phyloP scores from a whole-genome alignment of 2,797 vertebrate species.

The Pipistrellus kuhlii region DNA sequence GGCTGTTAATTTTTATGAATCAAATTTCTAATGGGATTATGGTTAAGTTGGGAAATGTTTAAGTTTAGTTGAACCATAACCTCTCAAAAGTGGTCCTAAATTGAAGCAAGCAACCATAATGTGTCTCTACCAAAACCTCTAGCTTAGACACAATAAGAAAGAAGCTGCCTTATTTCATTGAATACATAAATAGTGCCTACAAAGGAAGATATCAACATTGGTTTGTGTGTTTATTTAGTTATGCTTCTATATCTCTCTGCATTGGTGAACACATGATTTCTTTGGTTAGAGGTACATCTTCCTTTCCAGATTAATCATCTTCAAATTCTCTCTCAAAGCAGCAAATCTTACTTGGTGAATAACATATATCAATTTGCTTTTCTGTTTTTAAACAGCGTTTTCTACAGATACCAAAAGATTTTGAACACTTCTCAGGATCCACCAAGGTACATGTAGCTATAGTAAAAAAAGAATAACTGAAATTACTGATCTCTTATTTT shows the following conservation, averaged over 20 bases:
- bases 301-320: not conserved
- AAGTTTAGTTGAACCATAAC: not conserved
- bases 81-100: not conserved
- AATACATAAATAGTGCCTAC: not conserved
- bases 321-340: not conserved
- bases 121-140: not conserved
- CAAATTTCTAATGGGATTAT: not conserved
- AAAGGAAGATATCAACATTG: not conserved
- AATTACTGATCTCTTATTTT: slow-evolving; percentile 44
- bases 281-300: slow-evolving; percentile 14
- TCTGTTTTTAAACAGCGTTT: not conserved
- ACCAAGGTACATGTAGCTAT: slow-evolving; percentile 46
- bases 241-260: not conserved
- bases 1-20: not conserved
- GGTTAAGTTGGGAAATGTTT: not conserved
- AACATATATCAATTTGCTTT: slow-evolving; percentile 65
- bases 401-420: slow-evolving; percentile 30
- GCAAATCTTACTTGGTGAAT: slow-evolving; percentile 59
- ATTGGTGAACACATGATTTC: not conserved
- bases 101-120: not conserved
- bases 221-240: slow-evolving; percentile 48
- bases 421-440: slow-evolving; percentile 35
- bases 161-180: not conserved
- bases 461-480: slow-evolving; percentile 29
- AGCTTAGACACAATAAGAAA: not conserved